Evolutionary conservation across 2,797 vertebrate species (phyloP), one percentile per base, ranked within the genome.

Genomic region (Morus bassanus): DNA sequence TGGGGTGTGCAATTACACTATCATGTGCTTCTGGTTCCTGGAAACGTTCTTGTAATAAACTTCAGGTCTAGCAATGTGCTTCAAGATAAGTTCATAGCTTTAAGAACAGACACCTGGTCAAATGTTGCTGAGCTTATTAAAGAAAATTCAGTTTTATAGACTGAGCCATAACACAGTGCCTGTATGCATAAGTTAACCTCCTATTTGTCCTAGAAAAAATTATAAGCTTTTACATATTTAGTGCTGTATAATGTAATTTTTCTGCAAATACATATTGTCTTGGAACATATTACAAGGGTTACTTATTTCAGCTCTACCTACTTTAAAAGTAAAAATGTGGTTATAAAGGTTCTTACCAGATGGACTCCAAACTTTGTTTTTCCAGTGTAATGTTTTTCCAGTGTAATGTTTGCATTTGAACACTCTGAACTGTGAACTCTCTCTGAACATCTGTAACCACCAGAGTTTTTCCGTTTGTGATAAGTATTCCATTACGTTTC

Each of bases 141-240:
- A 90, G 76, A 88, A 85, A 86, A 93, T 78, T 84, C 33, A 51
- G 21, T 96, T 90, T 89, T 63, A 33, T 24, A 69, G 93, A 81
- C 93, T 94, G 68, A 92, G 41, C 46, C 18, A 9, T 93, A 80
- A 76, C 57, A 15, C 8, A n/a, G 72, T 87, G n/a, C 15, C 64
- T 91, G 23, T 81, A 83, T 93, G 45, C 57, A 69, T 94, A 95
- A 92, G 96, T 95, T 94, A 95, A 77, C 63, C 43, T 95, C 57
- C 63, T 94, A 51, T 91, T 88, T 89, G 79, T 87, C 67, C 19
- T 64, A 15, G 37, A 61, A 67, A 85, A 89, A 60, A 35, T 5
- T 6, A 28, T 9, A 78, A 51, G 8, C 15, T 61, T 91, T 94
- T 90, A 48, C 16, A 21, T 86, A 69, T 65, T 84, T 88, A 79